These are phyloP conservation scores for Labeo rohita DNA, from an alignment of 2,113 vertebrate genomes.

Conservation along the genomic window DNA sequence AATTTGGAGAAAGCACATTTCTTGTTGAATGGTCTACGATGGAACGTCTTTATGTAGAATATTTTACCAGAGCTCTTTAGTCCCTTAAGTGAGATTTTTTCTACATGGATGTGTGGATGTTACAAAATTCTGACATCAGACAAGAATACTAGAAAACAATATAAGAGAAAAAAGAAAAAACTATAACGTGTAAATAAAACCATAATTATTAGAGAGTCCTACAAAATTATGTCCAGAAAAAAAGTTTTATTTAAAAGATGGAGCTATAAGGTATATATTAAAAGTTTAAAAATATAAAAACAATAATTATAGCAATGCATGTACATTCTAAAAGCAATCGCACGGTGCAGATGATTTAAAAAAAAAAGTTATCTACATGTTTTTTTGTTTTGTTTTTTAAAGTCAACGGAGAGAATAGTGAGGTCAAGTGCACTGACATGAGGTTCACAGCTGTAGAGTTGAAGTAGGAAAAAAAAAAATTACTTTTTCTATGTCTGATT, in stretches of 20 bases:
- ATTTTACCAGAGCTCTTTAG: slow-evolving; percentile 59
- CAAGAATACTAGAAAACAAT: slow-evolving; percentile 56
- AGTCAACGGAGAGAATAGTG: slow-evolving; percentile 40
- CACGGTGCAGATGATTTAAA: slow-evolving; percentile 77
- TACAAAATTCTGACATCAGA: slow-evolving; percentile 74
- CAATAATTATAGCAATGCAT: slow-evolving; percentile 73
- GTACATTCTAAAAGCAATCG: slow-evolving; percentile 81
- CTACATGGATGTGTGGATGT: slow-evolving; percentile 78
- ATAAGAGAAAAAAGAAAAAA: slow-evolving; percentile 20
- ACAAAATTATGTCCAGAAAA: slow-evolving; percentile 74
- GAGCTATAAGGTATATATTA: slow-evolving; percentile 75
- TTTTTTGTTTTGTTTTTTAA: slow-evolving; percentile 58
- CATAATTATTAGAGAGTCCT: slow-evolving; percentile 74
- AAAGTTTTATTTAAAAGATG: slow-evolving; percentile 74
- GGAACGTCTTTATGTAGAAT: slow-evolving; percentile 33
- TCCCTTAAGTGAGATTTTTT: slow-evolving; percentile 75
- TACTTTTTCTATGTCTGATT: slow-evolving; percentile 69
- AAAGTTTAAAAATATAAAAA: slow-evolving; percentile 55
- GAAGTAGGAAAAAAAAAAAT: slow-evolving; percentile 46
- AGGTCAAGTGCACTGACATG: slow-evolving; percentile 54
- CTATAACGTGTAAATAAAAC: slow-evolving; percentile 75
- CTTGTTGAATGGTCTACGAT: slow-evolving; percentile 1
- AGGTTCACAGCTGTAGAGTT: slow-evolving; percentile 65
- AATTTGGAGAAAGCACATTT: slow-evolving; percentile 44
- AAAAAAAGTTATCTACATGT: slow-evolving; percentile 73